Evolutionary conservation across 2,888 invertebrate species (phyloP).

Genomic region (Melipona bicolor): DNA sequence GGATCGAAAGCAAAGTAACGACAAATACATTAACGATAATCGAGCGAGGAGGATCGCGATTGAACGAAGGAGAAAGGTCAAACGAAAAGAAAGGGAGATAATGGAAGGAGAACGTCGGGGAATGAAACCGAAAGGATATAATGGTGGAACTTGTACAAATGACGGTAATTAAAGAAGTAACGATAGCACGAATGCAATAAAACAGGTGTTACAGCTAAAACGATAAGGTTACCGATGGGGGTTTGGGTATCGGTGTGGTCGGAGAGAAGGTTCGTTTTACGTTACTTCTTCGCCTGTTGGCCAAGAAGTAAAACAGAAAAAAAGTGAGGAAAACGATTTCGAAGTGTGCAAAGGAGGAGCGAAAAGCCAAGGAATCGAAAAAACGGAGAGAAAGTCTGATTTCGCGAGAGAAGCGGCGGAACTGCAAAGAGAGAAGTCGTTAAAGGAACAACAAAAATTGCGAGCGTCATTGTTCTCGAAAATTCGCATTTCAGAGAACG

Average conservation of each 20-base stretch:
- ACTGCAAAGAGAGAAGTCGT: not conserved
- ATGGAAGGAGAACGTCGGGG: constrained; percentile 7
- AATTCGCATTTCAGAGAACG: not conserved
- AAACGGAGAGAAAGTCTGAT: not conserved
- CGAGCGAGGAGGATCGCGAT: not conserved
- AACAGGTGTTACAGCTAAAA: constrained; percentile 18
- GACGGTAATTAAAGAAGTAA: constrained; percentile 21
- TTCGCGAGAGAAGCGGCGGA: not conserved
- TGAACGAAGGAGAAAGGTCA: not conserved
- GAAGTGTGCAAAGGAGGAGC: not conserved
- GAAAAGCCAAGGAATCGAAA: constrained; percentile 9
- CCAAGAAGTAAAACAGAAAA: constrained; percentile 11
- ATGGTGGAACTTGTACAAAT: constrained; percentile 14
- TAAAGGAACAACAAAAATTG: constrained; percentile 12
- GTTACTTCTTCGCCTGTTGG: constrained; percentile 5
- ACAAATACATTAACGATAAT: not conserved
- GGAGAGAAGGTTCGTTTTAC: constrained; percentile 8
- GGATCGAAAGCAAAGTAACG: not conserved
- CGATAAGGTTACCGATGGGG: constrained; percentile 17
- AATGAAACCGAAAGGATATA: not conserved
- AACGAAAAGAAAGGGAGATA: not conserved
- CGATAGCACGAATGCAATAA: constrained; percentile 26
- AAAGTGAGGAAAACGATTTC: not conserved
- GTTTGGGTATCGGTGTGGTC: not conserved
- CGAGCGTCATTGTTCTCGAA: not conserved